Percentiles rank a stretch among this genome's conserved stretches.
Conservation (phyloP, 2,797 vertebrate genomes). For the Platyrinchus mystaceus region DNA sequence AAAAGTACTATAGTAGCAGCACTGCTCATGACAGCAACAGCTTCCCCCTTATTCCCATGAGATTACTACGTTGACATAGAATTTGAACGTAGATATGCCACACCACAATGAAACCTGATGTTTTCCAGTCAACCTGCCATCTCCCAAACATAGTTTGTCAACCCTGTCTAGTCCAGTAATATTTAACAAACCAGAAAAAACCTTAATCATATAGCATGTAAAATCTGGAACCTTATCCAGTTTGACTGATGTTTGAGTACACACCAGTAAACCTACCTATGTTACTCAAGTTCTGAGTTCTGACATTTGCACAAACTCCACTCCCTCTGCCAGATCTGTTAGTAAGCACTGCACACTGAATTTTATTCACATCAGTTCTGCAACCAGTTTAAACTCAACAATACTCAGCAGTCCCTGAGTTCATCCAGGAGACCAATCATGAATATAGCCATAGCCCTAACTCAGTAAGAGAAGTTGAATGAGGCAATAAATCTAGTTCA, state of each 20-base stretch:
- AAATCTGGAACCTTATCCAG: neutral
- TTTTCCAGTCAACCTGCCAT: neutral
- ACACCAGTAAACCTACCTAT: neutral
- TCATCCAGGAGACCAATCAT: neutral
- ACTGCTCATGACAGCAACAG: neutral
- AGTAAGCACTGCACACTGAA: neutral
- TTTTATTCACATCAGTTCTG: neutral
- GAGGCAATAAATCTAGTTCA: neutral
- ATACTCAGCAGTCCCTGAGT: neutral
- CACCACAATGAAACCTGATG: neutral
- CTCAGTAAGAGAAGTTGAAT: neutral
- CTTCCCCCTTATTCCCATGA: neutral
- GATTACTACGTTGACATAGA: neutral
- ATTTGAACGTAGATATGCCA: neutral
- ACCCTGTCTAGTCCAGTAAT: neutral
- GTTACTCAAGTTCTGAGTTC: neutral
- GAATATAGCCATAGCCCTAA: neutral
- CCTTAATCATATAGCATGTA: neutral
- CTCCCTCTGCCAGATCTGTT: neutral
- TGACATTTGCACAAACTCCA: neutral
- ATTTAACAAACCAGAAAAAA: neutral
- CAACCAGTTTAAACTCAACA: neutral
- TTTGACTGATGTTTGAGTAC: neutral
- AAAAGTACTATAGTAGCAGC: neutral
- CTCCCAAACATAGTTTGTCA: neutral